Evolutionary conservation across 2,113 vertebrate species (phyloP).

Genomic region (Alces alces): DNA sequence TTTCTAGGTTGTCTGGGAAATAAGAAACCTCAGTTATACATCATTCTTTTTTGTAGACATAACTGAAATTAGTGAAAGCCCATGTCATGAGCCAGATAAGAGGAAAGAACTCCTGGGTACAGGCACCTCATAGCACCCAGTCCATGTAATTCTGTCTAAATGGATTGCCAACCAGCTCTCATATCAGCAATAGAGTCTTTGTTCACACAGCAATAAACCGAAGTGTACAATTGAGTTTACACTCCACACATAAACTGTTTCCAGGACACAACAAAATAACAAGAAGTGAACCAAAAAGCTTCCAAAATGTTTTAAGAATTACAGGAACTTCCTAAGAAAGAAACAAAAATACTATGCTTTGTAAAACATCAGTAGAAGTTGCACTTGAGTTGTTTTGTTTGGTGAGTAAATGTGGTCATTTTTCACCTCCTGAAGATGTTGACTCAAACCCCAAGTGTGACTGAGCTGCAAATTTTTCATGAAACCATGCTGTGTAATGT

Average conservation of each 20-base stretch:
- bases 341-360: conserved; percentile 31
- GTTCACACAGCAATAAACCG: neutral
- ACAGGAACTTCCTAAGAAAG: conserved; percentile 54
- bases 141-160: neutral
- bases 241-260: neutral
- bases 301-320: conserved; percentile 44
- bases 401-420: neutral
- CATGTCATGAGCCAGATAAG: neutral
- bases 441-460: neutral
- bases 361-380: neutral
- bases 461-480: neutral
- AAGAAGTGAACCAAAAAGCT: conserved; percentile 30
- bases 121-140: neutral
- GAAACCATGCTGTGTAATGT: neutral
- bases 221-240: conserved; percentile 15
- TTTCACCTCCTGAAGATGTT: neutral
- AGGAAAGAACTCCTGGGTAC: neutral
- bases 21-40: neutral
- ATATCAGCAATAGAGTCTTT: neutral
- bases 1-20: neutral
- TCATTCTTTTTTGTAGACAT: neutral
- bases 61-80: neutral
- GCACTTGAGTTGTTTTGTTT: neutral
- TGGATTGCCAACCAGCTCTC: neutral
- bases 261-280: conserved; percentile 50